A percentile compares a stretch with the other conserved stretches of the same genome.
phyloP scores from a whole-genome alignment of 2,797 vertebrate genomes.

The Fistularia commersonii region DNA sequence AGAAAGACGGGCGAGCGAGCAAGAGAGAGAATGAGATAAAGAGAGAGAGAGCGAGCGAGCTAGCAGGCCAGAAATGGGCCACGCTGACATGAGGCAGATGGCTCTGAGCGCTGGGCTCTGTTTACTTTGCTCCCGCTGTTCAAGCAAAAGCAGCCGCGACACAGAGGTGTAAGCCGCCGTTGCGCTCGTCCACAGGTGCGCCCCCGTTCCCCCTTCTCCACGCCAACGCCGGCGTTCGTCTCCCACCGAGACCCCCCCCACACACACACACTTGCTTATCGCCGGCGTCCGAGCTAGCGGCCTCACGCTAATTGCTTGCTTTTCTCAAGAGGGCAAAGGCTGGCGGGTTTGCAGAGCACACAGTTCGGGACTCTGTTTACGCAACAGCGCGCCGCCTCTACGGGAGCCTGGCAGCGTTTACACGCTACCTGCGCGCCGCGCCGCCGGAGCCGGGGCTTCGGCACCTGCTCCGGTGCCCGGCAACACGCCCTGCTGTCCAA shows the following conservation, averaged over 20 bases:
- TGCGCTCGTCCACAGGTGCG: constrained; percentile 35
- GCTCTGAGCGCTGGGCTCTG: constrained; percentile 69
- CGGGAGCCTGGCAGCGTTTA: constrained; percentile 35
- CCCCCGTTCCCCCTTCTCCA: background rate
- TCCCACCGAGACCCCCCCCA: constrained; percentile 9
- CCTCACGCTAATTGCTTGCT: constrained; percentile 67
- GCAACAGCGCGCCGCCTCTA: constrained; percentile 56
- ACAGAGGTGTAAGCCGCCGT: constrained; percentile 52
- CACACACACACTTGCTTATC: constrained; percentile 11
- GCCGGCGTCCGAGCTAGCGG: constrained; percentile 42
- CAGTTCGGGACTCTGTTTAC: constrained; percentile 63
- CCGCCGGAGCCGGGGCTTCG: constrained; percentile 10
- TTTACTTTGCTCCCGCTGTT: constrained; percentile 78
- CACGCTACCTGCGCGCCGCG: constrained; percentile 46
- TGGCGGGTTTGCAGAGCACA: constrained; percentile 65
- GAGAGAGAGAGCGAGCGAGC: constrained; percentile 12
- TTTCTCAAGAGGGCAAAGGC: constrained; percentile 63
- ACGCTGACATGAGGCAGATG: constrained; percentile 79
- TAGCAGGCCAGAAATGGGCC: constrained; percentile 57
- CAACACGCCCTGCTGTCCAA: constrained; percentile 40
- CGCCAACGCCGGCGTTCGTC: constrained; percentile 1
- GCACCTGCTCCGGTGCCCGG: constrained; percentile 43
- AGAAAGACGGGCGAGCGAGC: constrained; percentile 24
- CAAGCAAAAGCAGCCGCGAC: constrained; percentile 71
- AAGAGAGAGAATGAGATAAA: too few species aligned